Evolutionary conservation across 2,797 vertebrate genomes (phyloP).

Genomic region (Rhabdophis nuchalis): DNA sequence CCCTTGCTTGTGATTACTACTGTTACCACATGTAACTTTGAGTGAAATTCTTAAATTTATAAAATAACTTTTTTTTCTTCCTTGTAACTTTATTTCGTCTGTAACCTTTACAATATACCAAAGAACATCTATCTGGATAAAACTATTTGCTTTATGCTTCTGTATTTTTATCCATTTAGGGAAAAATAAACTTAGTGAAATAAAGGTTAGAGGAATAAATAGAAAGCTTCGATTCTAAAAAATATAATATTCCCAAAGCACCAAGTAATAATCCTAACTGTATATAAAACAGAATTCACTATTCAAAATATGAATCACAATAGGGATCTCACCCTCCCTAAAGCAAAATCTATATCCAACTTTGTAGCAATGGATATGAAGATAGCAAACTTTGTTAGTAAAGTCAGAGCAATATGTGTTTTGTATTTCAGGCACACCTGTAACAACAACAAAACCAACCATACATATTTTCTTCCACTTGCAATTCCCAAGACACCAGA

Average conservation of each 20-base stretch:
- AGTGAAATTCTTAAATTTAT: neutral
- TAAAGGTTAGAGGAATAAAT: neutral
- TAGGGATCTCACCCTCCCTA: accelerated
- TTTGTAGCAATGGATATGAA: slow-evolving; percentile 19
- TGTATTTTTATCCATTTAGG: neutral
- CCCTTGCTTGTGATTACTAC: neutral
- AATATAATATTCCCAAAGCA: neutral
- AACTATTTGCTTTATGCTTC: neutral
- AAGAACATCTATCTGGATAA: neutral
- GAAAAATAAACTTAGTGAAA: neutral
- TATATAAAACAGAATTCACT: neutral
- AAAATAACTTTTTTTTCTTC: neutral
- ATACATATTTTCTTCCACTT: slow-evolving; percentile 6
- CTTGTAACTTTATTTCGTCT: neutral
- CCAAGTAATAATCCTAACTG: neutral
- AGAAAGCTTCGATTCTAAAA: neutral
- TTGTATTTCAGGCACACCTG: neutral
- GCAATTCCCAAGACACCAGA: slow-evolving; percentile 2
- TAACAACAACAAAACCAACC: neutral
- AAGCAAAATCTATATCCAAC: slow-evolving; percentile 11
- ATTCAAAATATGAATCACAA: slow-evolving; percentile 31
- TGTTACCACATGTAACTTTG: neutral
- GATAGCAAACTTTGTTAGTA: neutral
- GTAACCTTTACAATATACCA: neutral
- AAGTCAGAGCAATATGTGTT: neutral